A percentile compares a stretch with the other conserved stretches of the same genome.
Evolutionary conservation across 2,797 vertebrate species (phyloP).

Genomic region (Tadarida brasiliensis): DNA sequence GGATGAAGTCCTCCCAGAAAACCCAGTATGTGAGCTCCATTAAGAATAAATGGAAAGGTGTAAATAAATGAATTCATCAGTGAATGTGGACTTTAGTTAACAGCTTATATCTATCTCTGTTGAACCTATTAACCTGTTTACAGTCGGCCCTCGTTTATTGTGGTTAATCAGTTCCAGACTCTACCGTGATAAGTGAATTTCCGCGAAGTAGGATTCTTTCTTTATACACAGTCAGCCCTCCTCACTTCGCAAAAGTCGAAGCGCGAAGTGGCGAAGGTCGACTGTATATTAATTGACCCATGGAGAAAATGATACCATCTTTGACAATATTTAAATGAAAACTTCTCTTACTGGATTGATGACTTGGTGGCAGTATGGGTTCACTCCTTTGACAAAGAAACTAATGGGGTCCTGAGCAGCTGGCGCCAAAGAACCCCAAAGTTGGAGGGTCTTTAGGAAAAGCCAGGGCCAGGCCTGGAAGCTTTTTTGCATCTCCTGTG

Average conservation of each 20-base stretch:
- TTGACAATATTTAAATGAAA: neutral
- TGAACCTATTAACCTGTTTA: neutral
- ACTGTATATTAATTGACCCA: neutral
- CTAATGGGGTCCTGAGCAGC: neutral
- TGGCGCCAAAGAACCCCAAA: neutral
- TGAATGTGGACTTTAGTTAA: neutral
- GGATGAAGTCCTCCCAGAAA: neutral
- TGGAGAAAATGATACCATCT: neutral
- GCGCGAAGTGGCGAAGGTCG: too few relatives aligned
- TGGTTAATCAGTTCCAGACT: too few relatives aligned
- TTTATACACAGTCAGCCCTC: too few relatives aligned
- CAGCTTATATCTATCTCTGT: neutral
- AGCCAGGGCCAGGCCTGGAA: neutral
- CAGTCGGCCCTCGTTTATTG: too few relatives aligned
- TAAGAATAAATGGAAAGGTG: neutral
- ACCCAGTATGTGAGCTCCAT: neutral
- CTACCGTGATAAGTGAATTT: too few relatives aligned
- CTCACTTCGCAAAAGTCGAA: too few relatives aligned
- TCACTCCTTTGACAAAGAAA: neutral
- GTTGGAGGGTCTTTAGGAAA: neutral
- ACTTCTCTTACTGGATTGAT: neutral
- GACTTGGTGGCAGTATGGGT: neutral
- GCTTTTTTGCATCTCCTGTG: neutral
- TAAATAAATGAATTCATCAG: constrained; percentile 6
- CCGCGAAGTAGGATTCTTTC: too few relatives aligned